These are phyloP conservation scores for Drosophila novamexicana DNA, from an alignment of 1,140 invertebrate genomes.

Conservation along the genomic window DNA sequence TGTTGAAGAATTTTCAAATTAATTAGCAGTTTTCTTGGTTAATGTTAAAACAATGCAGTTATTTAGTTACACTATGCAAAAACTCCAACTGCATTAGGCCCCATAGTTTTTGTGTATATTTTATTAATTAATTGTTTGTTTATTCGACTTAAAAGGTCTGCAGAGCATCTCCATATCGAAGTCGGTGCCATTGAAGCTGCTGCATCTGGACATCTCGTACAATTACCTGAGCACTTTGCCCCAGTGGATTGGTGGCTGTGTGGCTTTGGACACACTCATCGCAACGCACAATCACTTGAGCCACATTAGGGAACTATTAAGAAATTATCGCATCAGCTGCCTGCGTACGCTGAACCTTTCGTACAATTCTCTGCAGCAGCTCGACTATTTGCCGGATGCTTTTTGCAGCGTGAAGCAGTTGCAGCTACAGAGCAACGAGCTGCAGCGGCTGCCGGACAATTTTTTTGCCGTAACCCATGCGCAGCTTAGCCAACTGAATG, in stretches of 20 bases:
- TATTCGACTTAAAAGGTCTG: slow-evolving; percentile 76
- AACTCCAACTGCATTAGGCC: not conserved
- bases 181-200: slow-evolving; percentile 87
- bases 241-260: slow-evolving; percentile 91
- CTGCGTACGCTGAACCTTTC: slow-evolving; percentile 90
- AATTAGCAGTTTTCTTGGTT: too few species aligned
- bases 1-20: too few species aligned
- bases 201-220: slow-evolving; percentile 91
- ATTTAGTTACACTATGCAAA: too few species aligned
- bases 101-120: not conserved
- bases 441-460: slow-evolving; percentile 89
- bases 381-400: slow-evolving; percentile 89
- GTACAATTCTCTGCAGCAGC: slow-evolving; percentile 90
- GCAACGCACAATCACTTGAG: slow-evolving; percentile 90
- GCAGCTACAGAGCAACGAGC: slow-evolving; percentile 91
- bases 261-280: slow-evolving; percentile 89
- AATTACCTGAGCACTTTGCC: slow-evolving; percentile 91
- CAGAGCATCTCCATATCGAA: slow-evolving; percentile 62
- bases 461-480: slow-evolving; percentile 89
- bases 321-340: slow-evolving; percentile 89
- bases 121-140: not conserved
- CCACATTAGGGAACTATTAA: slow-evolving; percentile 89
- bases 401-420: slow-evolving; percentile 89
- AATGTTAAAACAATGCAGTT: too few species aligned
- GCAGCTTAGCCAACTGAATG: slow-evolving; percentile 90